Conservation (phyloP, 2,888 invertebrate genomes). For the Aleiodes testaceus region DNA sequence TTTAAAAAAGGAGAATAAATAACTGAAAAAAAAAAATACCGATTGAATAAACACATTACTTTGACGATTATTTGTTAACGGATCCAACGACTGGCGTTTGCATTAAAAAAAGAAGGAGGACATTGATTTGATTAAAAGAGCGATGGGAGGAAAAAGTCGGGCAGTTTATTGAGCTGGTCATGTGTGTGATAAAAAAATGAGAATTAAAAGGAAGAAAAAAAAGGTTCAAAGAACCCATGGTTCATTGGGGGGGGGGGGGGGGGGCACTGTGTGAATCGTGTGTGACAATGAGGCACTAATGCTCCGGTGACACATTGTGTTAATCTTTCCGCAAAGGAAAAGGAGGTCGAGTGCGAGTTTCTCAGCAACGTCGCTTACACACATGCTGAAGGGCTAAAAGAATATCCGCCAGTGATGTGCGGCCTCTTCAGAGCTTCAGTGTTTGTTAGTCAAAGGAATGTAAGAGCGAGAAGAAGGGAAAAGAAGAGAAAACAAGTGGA, state of each 20-base stretch:
- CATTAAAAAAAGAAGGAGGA: conserved; percentile 31
- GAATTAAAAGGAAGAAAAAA: conserved; percentile 8
- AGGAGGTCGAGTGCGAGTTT: conserved; percentile 57
- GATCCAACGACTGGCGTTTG: conserved; percentile 19
- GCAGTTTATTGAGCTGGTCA: conserved; percentile 17
- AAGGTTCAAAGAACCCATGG: conserved; percentile 29
- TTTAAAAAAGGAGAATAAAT: no score
- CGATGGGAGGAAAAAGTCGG: conserved; percentile 16
- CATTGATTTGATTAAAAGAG: conserved; percentile 6
- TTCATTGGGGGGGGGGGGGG: not conserved
- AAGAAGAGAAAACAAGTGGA: conserved; percentile 22
- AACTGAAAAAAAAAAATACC: conserved; percentile 21
- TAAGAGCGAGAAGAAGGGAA: conserved; percentile 13
- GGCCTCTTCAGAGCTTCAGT: conserved; percentile 23
- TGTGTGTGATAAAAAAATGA: conserved; percentile 12
- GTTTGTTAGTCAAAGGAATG: conserved; percentile 29
- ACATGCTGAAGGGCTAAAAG: conserved; percentile 7
- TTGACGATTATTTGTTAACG: conserved; percentile 39
- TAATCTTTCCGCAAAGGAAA: conserved; percentile 58
- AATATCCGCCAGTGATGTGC: not conserved
- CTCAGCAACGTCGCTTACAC: conserved; percentile 24
- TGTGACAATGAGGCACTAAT: conserved; percentile 42
- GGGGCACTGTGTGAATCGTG: conserved; percentile 29
- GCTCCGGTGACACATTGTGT: conserved; percentile 53
- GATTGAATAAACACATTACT: conserved; percentile 15